Evolutionary conservation across 2,113 vertebrate species (phyloP).

Genomic region (Spilogale gracilis): DNA sequence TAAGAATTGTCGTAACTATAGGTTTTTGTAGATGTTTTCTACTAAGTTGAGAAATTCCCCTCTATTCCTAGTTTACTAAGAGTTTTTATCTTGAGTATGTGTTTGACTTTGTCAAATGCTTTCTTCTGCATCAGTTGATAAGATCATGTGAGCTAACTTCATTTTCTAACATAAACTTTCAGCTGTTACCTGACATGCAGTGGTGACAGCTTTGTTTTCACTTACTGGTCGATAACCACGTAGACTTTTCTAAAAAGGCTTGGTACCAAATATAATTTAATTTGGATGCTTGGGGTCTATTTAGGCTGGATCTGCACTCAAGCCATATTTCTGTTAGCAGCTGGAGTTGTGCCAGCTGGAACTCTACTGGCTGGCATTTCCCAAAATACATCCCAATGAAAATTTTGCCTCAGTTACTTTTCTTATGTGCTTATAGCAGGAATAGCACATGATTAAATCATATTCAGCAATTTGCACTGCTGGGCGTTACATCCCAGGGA

Average conservation of each 20-base stretch:
- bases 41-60: not conserved
- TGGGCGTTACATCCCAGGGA: not conserved
- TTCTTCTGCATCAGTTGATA: not conserved
- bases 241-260: not conserved
- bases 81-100: not conserved
- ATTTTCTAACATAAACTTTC: not conserved
- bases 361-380: not conserved
- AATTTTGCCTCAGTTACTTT: not conserved
- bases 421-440: too few relatives aligned
- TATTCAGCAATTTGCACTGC: fast-evolving
- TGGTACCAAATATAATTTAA: not conserved
- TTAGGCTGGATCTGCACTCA: not conserved
- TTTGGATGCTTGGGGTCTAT: not conserved
- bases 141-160: too few relatives aligned
- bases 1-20: fast-evolving
- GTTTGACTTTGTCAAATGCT: not conserved
- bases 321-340: not conserved
- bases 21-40: not conserved
- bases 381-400: not conserved
- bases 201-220: not conserved
- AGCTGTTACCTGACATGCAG: not conserved
- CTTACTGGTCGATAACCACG: not conserved
- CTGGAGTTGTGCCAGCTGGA: not conserved
- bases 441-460: too few relatives aligned
- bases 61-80: not conserved